Evolutionary conservation across 2,888 invertebrate genomes (phyloP), one percentile per base, ranked within the genome.

Genomic region (Andrena praecox): DNA sequence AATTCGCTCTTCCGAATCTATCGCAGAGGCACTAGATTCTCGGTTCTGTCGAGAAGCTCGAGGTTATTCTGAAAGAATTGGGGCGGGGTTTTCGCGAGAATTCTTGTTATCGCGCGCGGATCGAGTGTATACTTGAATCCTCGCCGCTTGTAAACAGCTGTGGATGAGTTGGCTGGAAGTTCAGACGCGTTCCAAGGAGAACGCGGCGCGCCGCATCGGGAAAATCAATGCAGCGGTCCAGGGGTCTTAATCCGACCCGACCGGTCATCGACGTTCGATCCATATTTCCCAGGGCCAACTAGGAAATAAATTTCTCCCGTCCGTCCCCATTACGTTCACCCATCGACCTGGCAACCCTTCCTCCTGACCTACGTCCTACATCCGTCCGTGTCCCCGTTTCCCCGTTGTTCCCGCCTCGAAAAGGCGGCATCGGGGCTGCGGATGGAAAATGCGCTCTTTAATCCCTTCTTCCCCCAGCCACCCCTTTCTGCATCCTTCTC

Each of bases 201-300:
- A 29, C 56, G 42, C 60, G 16, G 35, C 35, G 48, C 24, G 64
- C 66, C 56, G 75, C 66, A 67, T 69, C 48, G 7, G 54, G 52
- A 80, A 82, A 83, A 83, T 83, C 83, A 73, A 83, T 82, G 73
- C 69, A 83, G 82, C 83, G 60, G 66, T 59, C 68, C 70, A 70
- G 72, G 56, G 70, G 62, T 67, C 66, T 74, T 82, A 82, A 83
- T 82, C 70, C 70, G 50, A 70, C 63, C 31, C 71, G 59, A 54
- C 54, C 82, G 83, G 83, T 83, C 84, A 77, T 73, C 77, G 79
- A 80, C 78, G 75, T 87, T 76, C 79, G 88, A 88, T 85, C 88
- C 64, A 88, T 88, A 86, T 80, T 88, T 66, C 82, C 86, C 71
- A 83, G 80, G 63, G 76, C 50, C 69, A 69, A 66, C 82, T 73